These are phyloP conservation scores for Circaetus gallicus DNA, from an alignment of 2,113 vertebrate genomes.

Conservation along the genomic window DNA sequence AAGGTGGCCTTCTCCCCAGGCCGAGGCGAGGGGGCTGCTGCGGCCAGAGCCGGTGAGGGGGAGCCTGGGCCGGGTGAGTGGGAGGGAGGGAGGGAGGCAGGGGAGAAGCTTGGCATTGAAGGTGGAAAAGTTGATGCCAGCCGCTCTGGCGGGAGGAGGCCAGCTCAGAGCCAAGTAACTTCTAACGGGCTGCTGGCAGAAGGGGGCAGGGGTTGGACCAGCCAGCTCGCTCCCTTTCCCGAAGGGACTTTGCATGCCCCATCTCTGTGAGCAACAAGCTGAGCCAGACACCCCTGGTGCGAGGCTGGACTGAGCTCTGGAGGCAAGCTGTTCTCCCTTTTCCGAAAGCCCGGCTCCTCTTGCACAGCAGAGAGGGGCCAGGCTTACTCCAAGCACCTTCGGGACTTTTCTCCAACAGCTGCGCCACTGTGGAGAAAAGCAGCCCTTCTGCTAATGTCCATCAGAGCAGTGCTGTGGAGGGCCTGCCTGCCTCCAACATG, in stretches of 20 bases:
- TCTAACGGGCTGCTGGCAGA: not conserved
- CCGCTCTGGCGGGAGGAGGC: not conserved
- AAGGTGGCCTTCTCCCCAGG: fast-evolving
- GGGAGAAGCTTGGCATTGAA: not conserved
- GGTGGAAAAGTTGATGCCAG: conserved; percentile 48
- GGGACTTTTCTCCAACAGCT: not conserved
- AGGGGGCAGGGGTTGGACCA: not conserved
- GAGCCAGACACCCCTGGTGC: not conserved
- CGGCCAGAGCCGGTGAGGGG: not conserved
- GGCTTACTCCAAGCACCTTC: fast-evolving
- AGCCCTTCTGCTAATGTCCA: not conserved
- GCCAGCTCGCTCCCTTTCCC: not conserved
- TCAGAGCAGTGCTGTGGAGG: not conserved
- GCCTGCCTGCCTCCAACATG: not conserved
- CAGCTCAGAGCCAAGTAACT: not conserved
- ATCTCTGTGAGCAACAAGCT: fast-evolving
- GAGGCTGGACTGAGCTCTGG: not conserved
- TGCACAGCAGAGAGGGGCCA: fast-evolving
- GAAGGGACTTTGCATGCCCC: fast-evolving
- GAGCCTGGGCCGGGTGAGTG: not conserved
- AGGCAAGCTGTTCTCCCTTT: not conserved
- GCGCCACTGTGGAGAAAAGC: not conserved
- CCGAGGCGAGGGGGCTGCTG: not conserved
- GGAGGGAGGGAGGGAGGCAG: too few relatives aligned
- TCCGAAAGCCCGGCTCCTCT: not conserved